Conservation (phyloP, 2,113 vertebrate species). For the Rhodinocichla rosea region DNA sequence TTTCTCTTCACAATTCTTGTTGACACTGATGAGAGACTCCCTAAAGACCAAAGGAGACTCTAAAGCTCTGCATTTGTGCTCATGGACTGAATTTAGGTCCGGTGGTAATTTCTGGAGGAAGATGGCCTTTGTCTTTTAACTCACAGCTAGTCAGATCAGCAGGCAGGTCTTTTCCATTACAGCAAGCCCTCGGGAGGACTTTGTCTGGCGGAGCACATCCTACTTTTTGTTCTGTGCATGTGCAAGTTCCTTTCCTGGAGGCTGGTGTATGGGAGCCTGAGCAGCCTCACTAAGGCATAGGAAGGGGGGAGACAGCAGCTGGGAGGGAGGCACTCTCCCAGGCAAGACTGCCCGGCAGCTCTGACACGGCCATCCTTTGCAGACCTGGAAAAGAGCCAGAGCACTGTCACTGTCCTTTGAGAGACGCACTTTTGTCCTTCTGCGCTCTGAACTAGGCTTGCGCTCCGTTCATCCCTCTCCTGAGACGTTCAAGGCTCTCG, state of each 20-base stretch:
- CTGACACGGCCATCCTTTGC: background rate
- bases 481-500: background rate
- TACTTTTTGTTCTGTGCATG: background rate
- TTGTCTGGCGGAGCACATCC: background rate
- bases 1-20: background rate
- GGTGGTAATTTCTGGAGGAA: background rate
- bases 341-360: background rate
- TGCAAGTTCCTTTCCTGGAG: background rate
- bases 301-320: background rate
- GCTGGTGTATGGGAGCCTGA: too few species aligned
- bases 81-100: fast-evolving
- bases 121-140: background rate
- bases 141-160: background rate
- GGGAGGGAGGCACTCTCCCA: background rate
- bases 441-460: background rate
- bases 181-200: background rate
- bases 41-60: background rate
- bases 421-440: background rate
- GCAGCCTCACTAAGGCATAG: background rate
- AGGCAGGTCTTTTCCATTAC: background rate
- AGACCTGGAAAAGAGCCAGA: background rate
- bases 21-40: background rate
- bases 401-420: background rate
- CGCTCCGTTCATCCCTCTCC: fast-evolving
- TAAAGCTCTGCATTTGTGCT: background rate